Percentiles rank a stretch among this genome's conserved stretches.
Conservation (phyloP, 1,140 invertebrate genomes). For the Lethocerus indicus region DNA sequence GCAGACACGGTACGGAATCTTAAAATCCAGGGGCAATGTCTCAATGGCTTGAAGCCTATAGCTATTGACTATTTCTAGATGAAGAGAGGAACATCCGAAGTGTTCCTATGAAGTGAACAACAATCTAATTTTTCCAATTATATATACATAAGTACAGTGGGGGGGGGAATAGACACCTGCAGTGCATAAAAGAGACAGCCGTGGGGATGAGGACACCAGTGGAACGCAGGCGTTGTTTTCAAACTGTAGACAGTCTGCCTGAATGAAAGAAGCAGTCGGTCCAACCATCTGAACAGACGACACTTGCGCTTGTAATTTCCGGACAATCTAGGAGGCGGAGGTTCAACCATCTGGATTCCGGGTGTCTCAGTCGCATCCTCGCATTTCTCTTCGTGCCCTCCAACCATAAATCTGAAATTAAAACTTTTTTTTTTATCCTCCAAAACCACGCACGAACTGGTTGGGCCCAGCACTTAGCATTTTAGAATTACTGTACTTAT, state of each 20-base stretch:
- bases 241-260: conserved; percentile 1
- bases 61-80: too few relatives aligned
- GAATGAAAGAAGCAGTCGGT: neutral
- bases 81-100: too few relatives aligned
- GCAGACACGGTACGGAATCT: too few relatives aligned
- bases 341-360: neutral
- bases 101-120: too few relatives aligned
- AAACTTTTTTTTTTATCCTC: too few relatives aligned
- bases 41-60: too few relatives aligned
- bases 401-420: too few relatives aligned
- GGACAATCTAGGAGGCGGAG: neutral
- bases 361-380: neutral
- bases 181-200: conserved; percentile 40
- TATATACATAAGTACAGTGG: conserved; percentile 13
- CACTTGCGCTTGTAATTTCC: neutral
- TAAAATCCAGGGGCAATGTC: too few relatives aligned
- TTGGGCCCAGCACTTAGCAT: too few relatives aligned
- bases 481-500: too few relatives aligned
- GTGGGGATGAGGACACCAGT: conserved; percentile 37
- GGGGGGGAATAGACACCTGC: conserved; percentile 23
- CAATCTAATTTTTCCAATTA: conserved; percentile 16
- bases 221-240: conserved; percentile 1
- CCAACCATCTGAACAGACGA: neutral
- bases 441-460: too few relatives aligned
- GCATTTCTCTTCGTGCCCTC: too few relatives aligned